Evolutionary conservation across 2,888 invertebrate species (phyloP), one percentile per base, ranked within the genome.

Genomic region (Rugalucina vietnamica): DNA sequence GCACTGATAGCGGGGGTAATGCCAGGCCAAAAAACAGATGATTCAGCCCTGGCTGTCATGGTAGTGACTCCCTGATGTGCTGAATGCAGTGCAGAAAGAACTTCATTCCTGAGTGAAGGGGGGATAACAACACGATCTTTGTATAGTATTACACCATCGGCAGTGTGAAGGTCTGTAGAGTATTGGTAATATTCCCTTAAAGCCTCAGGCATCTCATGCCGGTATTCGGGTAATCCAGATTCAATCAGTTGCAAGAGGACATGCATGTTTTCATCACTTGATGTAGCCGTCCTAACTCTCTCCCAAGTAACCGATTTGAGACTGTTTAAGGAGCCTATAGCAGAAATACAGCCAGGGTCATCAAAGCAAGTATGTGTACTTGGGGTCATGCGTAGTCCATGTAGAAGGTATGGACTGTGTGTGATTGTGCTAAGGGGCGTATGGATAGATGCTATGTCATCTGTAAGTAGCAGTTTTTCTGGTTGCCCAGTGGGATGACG

Each of bases 1-100:
- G 24, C 27, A 18, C 34, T 60, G 49, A 88, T 89, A 5, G 74
- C 86, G n/a, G 87, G 54, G 1, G 88, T 91, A 24, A 90, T 90
- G 14, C 90, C 90, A 21, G 90, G 89, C 90, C 90, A 91, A 71
- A 91, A 90, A 0, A 91, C 79, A 24, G 89, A 88, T 10, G 82
- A 34, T 71, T 91, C 90, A 12, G 90, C 91, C 60, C 90, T 71
- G 18, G 90, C 50, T 18, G 36, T 82, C 89, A 90, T 91, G 2
- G 82, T 49, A 2, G 90, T 79, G 1, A 87, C 83, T 10, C 91
- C 91, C 77, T 90, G 91, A 69, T 91, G 91, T 27, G 90, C 92
- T 18, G 91, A 82, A 69, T 91, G 89, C 0, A 91, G 81, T 0
- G 87, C 74, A 1, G 12, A 34, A 0, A 91, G 65, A 0, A 89